Conservation (phyloP, 2,888 invertebrate species). For the Habrosyne pyritoides region DNA sequence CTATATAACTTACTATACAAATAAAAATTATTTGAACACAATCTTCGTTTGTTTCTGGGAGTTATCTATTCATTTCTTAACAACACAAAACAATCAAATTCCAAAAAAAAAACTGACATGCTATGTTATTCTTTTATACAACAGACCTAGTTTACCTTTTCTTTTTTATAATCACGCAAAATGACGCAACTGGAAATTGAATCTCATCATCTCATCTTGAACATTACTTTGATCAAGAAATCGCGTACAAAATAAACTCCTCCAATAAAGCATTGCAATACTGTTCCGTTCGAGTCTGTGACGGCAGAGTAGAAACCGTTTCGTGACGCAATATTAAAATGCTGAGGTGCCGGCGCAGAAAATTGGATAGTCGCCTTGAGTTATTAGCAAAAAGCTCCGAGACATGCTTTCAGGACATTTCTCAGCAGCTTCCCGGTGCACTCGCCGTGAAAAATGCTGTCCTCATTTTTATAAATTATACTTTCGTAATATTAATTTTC, state of each 20-base stretch:
- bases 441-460: neutral
- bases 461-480: neutral
- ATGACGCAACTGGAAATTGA: neutral
- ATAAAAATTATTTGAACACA: too few relatives aligned
- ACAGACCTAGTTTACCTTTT: too few relatives aligned
- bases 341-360: conserved; percentile 12
- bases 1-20: too few relatives aligned
- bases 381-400: conserved; percentile 19
- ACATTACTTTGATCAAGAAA: neutral
- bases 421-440: conserved; percentile 3
- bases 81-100: too few relatives aligned
- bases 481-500: neutral
- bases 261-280: neutral
- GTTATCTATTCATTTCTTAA: too few relatives aligned
- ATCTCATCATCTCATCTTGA: neutral
- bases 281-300: neutral
- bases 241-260: neutral
- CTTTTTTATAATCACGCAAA: neutral
- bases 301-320: neutral
- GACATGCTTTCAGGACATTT: conserved; percentile 15
- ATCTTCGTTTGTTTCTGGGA: too few relatives aligned
- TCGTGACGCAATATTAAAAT: conserved; percentile 12
- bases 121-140: too few relatives aligned
- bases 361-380: conserved; percentile 17
- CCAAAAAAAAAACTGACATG: too few relatives aligned